These are phyloP conservation scores for Andrena bicolor DNA, from an alignment of 2,888 invertebrate species.

Conservation along the genomic window DNA sequence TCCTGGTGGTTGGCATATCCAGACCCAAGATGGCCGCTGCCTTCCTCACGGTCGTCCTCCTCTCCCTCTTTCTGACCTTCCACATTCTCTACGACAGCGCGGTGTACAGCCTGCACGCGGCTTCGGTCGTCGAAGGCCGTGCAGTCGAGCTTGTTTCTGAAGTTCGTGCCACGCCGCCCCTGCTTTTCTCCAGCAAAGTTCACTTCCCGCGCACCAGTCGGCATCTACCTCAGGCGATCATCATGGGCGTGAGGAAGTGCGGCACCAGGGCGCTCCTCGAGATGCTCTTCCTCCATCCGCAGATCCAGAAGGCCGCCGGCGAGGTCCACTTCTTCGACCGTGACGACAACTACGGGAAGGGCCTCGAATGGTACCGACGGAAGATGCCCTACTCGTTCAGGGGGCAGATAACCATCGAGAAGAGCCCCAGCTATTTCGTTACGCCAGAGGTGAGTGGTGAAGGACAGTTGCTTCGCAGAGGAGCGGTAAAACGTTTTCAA, in stretches of 20 bases:
- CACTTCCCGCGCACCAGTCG: constrained; percentile 89
- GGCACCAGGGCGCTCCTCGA: constrained; percentile 98
- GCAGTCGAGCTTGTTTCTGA: constrained; percentile 79
- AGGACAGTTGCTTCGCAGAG: not conserved
- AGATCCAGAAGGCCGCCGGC: constrained; percentile 96
- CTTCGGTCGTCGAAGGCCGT: constrained; percentile 82
- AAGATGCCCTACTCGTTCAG: constrained; percentile 97
- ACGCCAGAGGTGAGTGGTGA: constrained; percentile 92
- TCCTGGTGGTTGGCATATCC: constrained; percentile 93
- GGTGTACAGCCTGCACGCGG: constrained; percentile 91
- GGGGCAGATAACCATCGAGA: constrained; percentile 98
- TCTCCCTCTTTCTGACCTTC: constrained; percentile 94
- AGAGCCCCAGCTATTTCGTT: constrained; percentile 99
- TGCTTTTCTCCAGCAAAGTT: constrained; percentile 85
- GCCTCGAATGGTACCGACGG: constrained; percentile 97
- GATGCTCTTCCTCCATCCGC: constrained; percentile 97
- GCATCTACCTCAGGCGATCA: constrained; percentile 92
- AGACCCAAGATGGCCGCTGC: constrained; percentile 94
- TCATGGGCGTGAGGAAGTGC: constrained; percentile 98
- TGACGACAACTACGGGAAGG: constrained; percentile 95
- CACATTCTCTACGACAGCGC: constrained; percentile 95
- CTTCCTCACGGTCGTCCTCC: constrained; percentile 92
- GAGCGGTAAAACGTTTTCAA: not conserved
- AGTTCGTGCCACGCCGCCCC: constrained; percentile 85
- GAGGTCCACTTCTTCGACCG: constrained; percentile 99